Conservation (phyloP, 2,797 vertebrate genomes). For the Anas bahamensis region DNA sequence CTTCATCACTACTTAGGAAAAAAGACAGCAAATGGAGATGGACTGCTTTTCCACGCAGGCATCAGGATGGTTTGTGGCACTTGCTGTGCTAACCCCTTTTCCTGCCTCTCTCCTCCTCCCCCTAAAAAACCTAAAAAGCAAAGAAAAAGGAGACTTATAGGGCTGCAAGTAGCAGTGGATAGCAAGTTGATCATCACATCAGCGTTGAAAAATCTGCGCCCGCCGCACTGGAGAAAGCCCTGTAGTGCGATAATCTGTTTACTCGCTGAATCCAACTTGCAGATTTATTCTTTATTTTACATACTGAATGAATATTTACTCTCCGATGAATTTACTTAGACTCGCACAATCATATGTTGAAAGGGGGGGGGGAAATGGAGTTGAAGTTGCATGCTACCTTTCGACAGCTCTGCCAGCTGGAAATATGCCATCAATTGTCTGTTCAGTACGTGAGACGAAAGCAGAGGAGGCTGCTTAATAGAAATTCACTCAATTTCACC, state of each 20-base stretch:
- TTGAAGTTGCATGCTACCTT: slow-evolving; percentile 53
- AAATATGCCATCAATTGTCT: slow-evolving; percentile 65
- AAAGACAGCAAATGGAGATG: neutral
- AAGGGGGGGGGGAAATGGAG: neutral
- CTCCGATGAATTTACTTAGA: slow-evolving; percentile 28
- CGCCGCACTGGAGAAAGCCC: neutral
- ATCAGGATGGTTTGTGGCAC: neutral
- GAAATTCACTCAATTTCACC: slow-evolving; percentile 47
- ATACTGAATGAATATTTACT: slow-evolving; percentile 41
- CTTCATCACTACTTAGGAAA: neutral
- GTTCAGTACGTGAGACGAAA: slow-evolving; percentile 27
- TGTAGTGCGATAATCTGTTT: neutral
- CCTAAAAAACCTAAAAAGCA: neutral
- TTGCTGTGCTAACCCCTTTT: neutral
- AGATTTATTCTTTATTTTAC: slow-evolving; percentile 43
- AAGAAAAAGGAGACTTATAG: neutral
- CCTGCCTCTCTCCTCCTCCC: too few species aligned
- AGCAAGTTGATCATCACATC: neutral
- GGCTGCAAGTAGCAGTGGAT: neutral
- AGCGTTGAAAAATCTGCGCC: neutral
- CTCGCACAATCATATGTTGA: slow-evolving; percentile 31
- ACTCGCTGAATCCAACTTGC: neutral
- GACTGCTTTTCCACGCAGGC: neutral
- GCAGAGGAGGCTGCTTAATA: slow-evolving; percentile 41
- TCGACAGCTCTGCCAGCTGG: slow-evolving; percentile 56